Base-by-base conservation (phyloP, 1,140 invertebrate species). In the Oncopeltus fasciatus region DNA sequence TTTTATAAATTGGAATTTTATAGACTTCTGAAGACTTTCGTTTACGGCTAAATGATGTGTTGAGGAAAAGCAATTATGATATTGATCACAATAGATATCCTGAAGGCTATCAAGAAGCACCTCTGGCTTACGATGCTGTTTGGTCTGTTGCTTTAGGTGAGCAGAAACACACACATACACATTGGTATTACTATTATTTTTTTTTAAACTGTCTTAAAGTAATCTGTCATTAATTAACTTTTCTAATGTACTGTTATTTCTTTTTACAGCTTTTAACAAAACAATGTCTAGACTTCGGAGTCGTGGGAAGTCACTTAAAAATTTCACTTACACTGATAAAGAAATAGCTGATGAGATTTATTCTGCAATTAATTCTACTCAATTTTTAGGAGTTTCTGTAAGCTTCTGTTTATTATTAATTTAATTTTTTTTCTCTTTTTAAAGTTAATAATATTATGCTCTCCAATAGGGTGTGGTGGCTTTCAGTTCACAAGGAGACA, bases 381-480 rank as follows among this genome's bases (percentile, higher is more conserved):
- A 94, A 69, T 99, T 99, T 73, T 79, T 95, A 20, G 97, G 97
- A 38, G 92, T 99, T 57, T 99, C 96, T 67, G 95, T 98, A 77
- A 81, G 86, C 14, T 38, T n/a, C 44, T 46, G 16, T 18, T 3
- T 3, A 4, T 33, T 59, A 43, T 59, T 53, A n/a, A n/a, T n/a
- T 38, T 8, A 38, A 38, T 38, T 38, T 8, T 8, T 8, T 38
- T 38, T 38, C 5, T 38, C 31, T 38, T 38, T 38, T 38, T 8
- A 38, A 5, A 8, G 14, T 38, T 38, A 38, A 38, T 8, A 38
- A 5, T 38, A 38, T 38, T 8, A 38, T 8, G 31, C 31, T 14
- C 31, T 38, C 5, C 14, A 38, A 38, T 72, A 95, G 91, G 92
- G 92, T 57, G 81, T 85, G 67, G 92, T 96, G 49, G 91, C 91